Evolutionary conservation across 2,888 invertebrate species (phyloP).

Genomic region (Flexamia atlantica): DNA sequence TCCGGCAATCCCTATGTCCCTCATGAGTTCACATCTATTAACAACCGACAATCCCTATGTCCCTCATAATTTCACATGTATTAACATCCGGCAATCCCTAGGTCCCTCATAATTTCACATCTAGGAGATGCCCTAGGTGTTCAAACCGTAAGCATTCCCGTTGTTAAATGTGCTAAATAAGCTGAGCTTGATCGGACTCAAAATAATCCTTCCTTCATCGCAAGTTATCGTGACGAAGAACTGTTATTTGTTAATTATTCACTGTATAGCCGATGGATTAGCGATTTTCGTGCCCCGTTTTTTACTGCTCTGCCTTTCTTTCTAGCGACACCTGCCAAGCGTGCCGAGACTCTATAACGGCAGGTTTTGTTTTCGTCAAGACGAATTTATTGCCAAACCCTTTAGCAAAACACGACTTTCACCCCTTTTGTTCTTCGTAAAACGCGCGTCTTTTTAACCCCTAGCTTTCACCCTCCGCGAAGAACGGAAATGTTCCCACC

Average conservation of each 20-base stretch:
- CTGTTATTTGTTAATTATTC: not conserved
- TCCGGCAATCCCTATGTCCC: too few relatives aligned
- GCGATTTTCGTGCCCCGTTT: not conserved
- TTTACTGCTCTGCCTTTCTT: not conserved
- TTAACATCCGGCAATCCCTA: too few relatives aligned
- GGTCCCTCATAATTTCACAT: too few relatives aligned
- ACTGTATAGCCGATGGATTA: conserved; percentile 1
- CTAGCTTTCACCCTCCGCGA: conserved; percentile 11
- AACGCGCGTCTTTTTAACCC: conserved; percentile 45
- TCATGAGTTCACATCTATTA: too few relatives aligned
- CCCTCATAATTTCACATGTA: too few relatives aligned
- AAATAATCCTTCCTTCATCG: too few relatives aligned
- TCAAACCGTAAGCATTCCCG: too few relatives aligned
- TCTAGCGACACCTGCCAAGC: conserved; percentile 37
- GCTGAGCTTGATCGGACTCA: too few relatives aligned
- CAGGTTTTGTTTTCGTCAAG: conserved; percentile 41
- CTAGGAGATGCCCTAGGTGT: too few relatives aligned
- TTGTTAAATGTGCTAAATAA: too few relatives aligned
- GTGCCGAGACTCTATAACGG: conserved; percentile 31
- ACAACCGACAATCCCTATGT: too few relatives aligned
- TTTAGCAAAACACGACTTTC: conserved; percentile 47
- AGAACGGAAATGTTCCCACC: not conserved
- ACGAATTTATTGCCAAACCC: conserved; percentile 54
- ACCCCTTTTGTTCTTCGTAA: conserved; percentile 48
- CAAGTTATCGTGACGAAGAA: not conserved